Base-by-base conservation (phyloP, 2,888 invertebrate genomes). In the Chymomyza caudatula region DNA sequence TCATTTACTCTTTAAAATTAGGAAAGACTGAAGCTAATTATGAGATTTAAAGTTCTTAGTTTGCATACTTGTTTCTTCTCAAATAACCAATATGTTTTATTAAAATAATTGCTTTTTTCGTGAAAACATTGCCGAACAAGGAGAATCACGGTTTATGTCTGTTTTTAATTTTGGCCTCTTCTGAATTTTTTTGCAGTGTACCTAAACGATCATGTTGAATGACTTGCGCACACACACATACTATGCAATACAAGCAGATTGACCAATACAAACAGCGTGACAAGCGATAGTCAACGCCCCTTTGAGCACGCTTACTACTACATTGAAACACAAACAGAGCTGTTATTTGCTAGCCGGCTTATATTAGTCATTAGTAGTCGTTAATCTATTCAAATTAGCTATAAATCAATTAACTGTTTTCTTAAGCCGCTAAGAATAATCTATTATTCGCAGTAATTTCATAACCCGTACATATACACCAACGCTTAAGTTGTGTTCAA, bases 371-470 rank as follows among this genome's bases (percentile, higher is more conserved):
- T 83, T 75, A 80, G 72, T 75, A 80, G 72, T 71, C 69, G 67
- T 60, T 73, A 77, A 81, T 81, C 71, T 80, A 78, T 77, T 77
- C 78, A 78, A 81, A 75, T 81, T 78, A 78, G 75, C 75, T 69
- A 68, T 71, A 77, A 81, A 77, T 84, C 84, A 81, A 77, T 81
- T 75, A 81, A 69, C 56, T 58, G 56, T 53, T 67, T 68, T 56
- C 62, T 43, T n/a, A 53, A 19, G 60, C 49, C 61, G 57, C 62
- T 51, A 61, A 69, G 65, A 53, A 15, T 53, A 29, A 52, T n/a
- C n/a, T n/a, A n/a, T n/a, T n/a, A n/a, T n/a, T n/a, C n/a, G n/a
- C n/a, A n/a, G n/a, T n/a, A n/a, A n/a, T n/a, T n/a, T n/a, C n/a
- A n/a, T n/a, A n/a, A n/a, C n/a, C n/a, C n/a, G n/a, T n/a, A n/a